These are phyloP conservation scores for Lithophane semibrunnea DNA, from an alignment of 2,888 invertebrate genomes.

Conservation along the genomic window DNA sequence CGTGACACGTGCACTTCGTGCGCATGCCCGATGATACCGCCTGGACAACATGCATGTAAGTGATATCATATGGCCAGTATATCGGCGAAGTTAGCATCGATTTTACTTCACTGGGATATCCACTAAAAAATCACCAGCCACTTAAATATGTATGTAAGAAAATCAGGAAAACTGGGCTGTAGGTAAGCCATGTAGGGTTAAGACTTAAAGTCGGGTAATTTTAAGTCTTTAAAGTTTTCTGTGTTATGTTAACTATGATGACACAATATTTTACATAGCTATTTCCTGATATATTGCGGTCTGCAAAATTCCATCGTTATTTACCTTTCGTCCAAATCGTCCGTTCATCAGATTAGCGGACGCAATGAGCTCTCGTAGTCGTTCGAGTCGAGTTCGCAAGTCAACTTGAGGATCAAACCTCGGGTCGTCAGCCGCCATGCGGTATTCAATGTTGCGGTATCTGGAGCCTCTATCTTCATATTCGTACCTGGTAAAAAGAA, in stretches of 20 bases:
- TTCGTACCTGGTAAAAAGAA: conserved; percentile 75
- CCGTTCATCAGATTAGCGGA: conserved; percentile 95
- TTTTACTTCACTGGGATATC: not conserved
- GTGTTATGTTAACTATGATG: not conserved
- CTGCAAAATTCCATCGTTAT: not conserved
- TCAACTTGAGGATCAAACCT: conserved; percentile 88
- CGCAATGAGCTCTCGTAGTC: conserved; percentile 90
- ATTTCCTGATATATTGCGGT: not conserved
- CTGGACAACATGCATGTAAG: conserved; percentile 78
- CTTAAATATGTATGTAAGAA: not conserved
- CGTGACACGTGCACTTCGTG: conserved; percentile 95
- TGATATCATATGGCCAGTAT: not conserved
- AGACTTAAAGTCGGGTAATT: no score
- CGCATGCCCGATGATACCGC: conserved; percentile 90
- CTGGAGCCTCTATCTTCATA: conserved; percentile 82
- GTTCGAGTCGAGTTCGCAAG: conserved; percentile 85
- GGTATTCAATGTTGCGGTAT: conserved; percentile 87
- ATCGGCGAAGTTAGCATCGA: not conserved
- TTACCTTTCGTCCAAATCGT: conserved; percentile 94
- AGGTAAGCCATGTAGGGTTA: no score
- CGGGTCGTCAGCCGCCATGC: conserved; percentile 89
- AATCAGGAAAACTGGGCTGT: not conserved
- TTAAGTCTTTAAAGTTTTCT: not conserved
- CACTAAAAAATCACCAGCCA: not conserved
- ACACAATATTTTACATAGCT: not conserved